phyloP scores from a whole-genome alignment of 2,113 vertebrate genomes.

The Sminthopsis crassicaudata region DNA sequence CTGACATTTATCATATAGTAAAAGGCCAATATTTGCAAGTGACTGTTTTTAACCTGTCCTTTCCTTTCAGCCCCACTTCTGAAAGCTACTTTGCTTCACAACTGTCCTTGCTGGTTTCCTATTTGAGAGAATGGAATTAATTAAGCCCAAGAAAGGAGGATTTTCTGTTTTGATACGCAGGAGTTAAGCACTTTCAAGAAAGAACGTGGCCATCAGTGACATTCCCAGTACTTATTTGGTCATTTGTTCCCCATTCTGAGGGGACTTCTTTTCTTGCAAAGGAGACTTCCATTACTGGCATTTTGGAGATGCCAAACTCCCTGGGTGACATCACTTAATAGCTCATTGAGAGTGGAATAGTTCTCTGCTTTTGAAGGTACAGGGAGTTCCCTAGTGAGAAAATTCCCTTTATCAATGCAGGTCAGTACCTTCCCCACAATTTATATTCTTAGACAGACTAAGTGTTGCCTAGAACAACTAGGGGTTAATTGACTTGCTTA shows the following conservation, averaged over 20 bases:
- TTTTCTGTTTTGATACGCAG: neutral
- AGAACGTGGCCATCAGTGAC: fast-evolving
- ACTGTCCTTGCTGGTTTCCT: constrained; percentile 45
- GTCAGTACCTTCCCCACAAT: neutral
- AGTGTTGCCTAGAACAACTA: neutral
- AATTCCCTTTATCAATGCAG: neutral
- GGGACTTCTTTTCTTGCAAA: neutral
- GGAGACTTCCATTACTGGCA: no score
- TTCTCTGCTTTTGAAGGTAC: neutral
- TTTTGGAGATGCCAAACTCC: neutral
- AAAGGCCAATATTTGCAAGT: constrained; percentile 29
- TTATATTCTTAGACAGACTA: neutral
- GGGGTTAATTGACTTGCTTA: neutral
- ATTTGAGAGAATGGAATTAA: constrained; percentile 28
- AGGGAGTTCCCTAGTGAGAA: neutral
- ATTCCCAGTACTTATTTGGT: neutral
- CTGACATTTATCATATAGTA: constrained; percentile 64
- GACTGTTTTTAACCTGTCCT: neutral
- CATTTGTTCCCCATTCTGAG: neutral
- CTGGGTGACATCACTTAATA: fast-evolving
- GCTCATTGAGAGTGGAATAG: neutral
- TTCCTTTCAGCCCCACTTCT: neutral
- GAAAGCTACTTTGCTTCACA: constrained; percentile 19
- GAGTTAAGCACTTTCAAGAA: constrained; percentile 44
- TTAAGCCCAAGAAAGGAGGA: neutral